phyloP scores from a whole-genome alignment of 2,888 invertebrate species.

The Leptopterna dolabrata region DNA sequence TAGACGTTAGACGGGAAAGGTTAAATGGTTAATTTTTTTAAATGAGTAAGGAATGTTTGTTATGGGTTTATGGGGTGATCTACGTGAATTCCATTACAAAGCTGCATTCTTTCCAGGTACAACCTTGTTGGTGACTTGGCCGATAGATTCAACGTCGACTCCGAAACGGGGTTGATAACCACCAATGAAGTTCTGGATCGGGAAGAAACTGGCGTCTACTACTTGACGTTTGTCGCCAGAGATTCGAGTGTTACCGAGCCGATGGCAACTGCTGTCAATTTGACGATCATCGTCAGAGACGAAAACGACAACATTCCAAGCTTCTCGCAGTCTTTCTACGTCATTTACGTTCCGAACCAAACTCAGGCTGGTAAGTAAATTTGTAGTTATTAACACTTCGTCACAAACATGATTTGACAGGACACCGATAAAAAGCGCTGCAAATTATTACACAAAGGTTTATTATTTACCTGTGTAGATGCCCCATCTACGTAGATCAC shows the following conservation, averaged over 20 bases:
- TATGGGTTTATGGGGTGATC: no score
- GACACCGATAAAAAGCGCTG: no score
- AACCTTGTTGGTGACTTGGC: conserved; percentile 84
- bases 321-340: conserved; percentile 80
- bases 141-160: conserved; percentile 83
- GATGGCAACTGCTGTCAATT: conserved; percentile 82
- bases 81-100: neutral
- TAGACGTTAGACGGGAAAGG: no score
- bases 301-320: conserved; percentile 87
- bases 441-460: no score
- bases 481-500: no score
- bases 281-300: conserved; percentile 83
- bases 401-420: no score
- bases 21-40: no score
- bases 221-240: conserved; percentile 86
- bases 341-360: conserved; percentile 84
- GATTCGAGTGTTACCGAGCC: conserved; percentile 90
- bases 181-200: conserved; percentile 81
- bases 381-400: neutral
- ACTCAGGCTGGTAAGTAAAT: conserved; percentile 72
- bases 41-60: no score
- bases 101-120: conserved; percentile 70
- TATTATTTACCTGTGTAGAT: no score
- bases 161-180: conserved; percentile 81
- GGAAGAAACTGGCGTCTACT: conserved; percentile 81